Percentiles rank a stretch among this genome's conserved stretches.
Conservation (phyloP, 2,113 vertebrate species). For the Talpa occidentalis region DNA sequence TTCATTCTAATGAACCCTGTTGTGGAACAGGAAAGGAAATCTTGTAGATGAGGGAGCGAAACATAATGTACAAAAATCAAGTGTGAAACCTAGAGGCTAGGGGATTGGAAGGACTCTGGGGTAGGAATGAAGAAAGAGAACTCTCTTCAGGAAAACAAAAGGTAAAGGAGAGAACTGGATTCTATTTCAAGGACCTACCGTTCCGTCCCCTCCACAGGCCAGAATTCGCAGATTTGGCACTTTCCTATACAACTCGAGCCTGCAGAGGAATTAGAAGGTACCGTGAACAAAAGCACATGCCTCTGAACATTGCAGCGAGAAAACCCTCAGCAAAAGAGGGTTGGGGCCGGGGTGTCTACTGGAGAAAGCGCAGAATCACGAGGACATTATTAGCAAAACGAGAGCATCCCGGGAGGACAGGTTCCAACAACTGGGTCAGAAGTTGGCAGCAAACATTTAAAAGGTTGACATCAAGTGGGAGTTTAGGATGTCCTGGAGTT, state of each 20-base stretch:
- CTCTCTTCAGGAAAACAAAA: neutral
- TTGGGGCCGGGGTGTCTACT: fast-evolving
- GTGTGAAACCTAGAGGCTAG: neutral
- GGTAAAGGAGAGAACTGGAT: neutral
- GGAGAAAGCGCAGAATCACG: neutral
- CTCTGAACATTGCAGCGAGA: neutral
- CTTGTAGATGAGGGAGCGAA: fast-evolving
- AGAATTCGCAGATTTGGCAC: slow-evolving; percentile 91
- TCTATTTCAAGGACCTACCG: slow-evolving; percentile 84
- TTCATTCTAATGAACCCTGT: neutral
- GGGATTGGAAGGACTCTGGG: neutral
- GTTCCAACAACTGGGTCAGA: neutral
- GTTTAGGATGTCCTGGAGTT: neutral
- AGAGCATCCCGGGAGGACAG: neutral
- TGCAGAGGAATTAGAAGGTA: neutral
- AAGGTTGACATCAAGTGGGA: neutral
- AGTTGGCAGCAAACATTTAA: neutral
- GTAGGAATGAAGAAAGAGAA: neutral
- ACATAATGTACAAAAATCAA: neutral
- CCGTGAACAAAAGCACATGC: neutral
- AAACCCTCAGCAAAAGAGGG: neutral
- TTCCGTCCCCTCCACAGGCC: slow-evolving; percentile 91
- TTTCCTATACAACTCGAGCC: slow-evolving; percentile 90
- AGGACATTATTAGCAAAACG: neutral
- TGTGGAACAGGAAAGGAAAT: neutral